Conservation (phyloP, 2,113 vertebrate species). For the Oxyruncus cristatus region DNA sequence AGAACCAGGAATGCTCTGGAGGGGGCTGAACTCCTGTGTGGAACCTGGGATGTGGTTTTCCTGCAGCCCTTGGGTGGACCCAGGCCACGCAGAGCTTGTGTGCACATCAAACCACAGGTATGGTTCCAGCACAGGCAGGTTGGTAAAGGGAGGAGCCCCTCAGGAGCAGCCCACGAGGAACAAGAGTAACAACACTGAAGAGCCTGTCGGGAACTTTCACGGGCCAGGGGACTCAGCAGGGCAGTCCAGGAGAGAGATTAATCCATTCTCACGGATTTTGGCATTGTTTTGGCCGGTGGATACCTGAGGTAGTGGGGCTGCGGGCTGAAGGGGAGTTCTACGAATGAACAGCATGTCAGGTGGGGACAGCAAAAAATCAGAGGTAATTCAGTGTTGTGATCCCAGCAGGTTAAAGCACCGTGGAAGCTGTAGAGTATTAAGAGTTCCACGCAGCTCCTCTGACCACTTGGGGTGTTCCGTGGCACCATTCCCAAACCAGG, state of each 20-base stretch:
- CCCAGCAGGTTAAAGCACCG: background rate
- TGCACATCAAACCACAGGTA: background rate
- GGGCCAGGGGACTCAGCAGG: background rate
- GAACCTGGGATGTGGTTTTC: background rate
- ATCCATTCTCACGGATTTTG: background rate
- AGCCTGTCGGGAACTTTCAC: background rate
- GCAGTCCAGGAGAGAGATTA: background rate
- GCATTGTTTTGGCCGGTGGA: background rate
- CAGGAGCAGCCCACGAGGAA: background rate
- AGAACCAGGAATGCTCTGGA: background rate
- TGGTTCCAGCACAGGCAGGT: background rate
- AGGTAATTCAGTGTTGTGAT: background rate
- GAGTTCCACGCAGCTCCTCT: background rate
- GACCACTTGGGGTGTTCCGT: background rate
- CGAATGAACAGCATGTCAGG: background rate
- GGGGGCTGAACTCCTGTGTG: conserved; percentile 2
- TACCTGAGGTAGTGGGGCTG: background rate
- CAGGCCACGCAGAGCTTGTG: background rate
- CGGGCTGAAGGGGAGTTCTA: background rate
- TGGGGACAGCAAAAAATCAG: background rate
- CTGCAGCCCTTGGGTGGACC: conserved; percentile 16
- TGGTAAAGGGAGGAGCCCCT: background rate
- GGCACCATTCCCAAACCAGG: background rate
- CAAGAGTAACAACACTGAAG: background rate
- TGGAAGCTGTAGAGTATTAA: background rate